A percentile compares a stretch with the other conserved stretches of the same genome.
phyloP scores from a whole-genome alignment of 2,888 invertebrate genomes.

The Leptinotarsa tumamoca region DNA sequence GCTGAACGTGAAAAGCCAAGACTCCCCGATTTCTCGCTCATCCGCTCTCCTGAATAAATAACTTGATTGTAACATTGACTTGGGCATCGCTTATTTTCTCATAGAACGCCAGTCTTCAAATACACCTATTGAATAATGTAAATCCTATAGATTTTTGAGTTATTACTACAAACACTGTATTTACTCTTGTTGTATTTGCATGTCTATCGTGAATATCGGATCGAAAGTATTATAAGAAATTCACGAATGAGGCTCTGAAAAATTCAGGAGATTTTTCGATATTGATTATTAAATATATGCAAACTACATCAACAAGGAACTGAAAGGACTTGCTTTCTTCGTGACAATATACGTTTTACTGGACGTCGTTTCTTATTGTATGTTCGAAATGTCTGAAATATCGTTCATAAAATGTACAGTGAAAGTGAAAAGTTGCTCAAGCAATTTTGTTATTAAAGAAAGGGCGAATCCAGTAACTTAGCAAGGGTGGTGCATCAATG shows the following conservation, averaged over 20 bases:
- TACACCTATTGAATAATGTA: conserved; percentile 33
- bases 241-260: conserved; percentile 38
- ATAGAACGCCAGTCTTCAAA: conserved; percentile 4
- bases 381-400: no score
- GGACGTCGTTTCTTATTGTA: neutral
- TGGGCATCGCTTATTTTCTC: conserved; percentile 13
- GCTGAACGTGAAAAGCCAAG: conserved; percentile 9
- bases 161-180: conserved; percentile 38
- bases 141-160: conserved; percentile 39
- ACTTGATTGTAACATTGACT: conserved; percentile 14
- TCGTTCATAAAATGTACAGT: no score
- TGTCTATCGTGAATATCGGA: conserved; percentile 40
- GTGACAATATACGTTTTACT: neutral
- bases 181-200: conserved; percentile 41
- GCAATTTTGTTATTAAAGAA: no score
- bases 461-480: no score
- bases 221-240: conserved; percentile 36
- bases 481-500: no score
- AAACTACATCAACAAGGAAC: conserved; percentile 35
- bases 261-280: conserved; percentile 37
- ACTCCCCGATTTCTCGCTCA: conserved; percentile 10
- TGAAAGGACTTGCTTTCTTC: conserved; percentile 28
- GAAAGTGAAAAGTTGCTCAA: no score
- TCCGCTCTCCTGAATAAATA: conserved; percentile 18
- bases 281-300: conserved; percentile 32